Evolutionary conservation across 2,113 vertebrate species (phyloP), one percentile per base, ranked within the genome.

Genomic region (Oxyura jamaicensis): DNA sequence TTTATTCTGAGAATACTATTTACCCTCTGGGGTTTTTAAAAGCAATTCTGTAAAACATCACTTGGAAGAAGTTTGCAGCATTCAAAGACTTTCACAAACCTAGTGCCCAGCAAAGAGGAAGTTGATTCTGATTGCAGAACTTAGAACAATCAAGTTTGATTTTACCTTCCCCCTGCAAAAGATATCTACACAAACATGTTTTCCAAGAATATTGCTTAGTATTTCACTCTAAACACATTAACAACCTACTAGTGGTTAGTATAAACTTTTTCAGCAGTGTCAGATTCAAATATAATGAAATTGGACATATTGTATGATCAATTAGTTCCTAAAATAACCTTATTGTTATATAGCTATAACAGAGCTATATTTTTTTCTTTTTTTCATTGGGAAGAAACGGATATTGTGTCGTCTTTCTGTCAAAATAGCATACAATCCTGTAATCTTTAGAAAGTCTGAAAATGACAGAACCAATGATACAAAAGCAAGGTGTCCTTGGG

Each of bases 1-100:
- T 99, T 99, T 99, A 99, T 98, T 99, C 98, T 99, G 98, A 97
- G 95, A 99, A 98, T 98, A 98, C 97, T 98, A 98, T 99, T 99
- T 99, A 99, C 98, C 98, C 98, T 98, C 98, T 98, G 98, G 98
- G 98, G 97, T 97, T 99, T 99, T 99, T 98, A 97, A 98, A 98
- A 98, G 98, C 98, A 98, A 98, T 98, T 98, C 98, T 98, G 98
- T 98, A 98, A 99, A 98, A 98, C 96, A 98, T 98, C 98, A 98
- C 97, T 98, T 96, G 83, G 90, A 97, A 97, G 97, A 98, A 97
- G 86, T 98, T 97, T 97, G 84, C 72, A 96, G 77, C 78, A 92
- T 94, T 98, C 93, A 94, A 88, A 63, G 39, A 93, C 88, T 97
- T 97, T 78, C 46, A 92, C 81, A 97, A 97, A 96, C 52, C 71